A percentile compares a stretch with the other conserved stretches of the same genome.
These are phyloP conservation scores for Pinna nobilis DNA, from an alignment of 1,140 invertebrate species.

Conservation along the genomic window DNA sequence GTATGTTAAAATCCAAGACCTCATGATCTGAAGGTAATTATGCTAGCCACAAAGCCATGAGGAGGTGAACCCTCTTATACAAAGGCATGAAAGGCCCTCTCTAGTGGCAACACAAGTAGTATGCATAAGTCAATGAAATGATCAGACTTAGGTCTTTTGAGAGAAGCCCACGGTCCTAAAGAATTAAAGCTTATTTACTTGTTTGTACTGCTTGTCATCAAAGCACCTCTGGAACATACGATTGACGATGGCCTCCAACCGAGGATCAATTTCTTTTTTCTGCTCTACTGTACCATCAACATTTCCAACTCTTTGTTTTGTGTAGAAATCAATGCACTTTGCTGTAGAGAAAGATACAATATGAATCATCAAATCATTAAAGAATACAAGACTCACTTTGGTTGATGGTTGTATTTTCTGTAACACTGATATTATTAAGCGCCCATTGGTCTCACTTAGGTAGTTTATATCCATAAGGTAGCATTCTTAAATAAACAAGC, in stretches of 20 bases:
- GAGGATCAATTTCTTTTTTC: slow-evolving; percentile 85
- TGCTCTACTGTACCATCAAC: slow-evolving; percentile 78
- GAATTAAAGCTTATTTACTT: slow-evolving; percentile 73
- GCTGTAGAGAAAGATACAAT: slow-evolving; percentile 67
- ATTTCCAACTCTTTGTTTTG: slow-evolving; percentile 85
- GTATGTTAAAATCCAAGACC: too few relatives aligned
- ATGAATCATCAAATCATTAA: not conserved
- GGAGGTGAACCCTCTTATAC: too few relatives aligned
- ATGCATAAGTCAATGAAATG: too few relatives aligned
- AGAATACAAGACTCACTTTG: too few relatives aligned
- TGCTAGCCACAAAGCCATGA: too few relatives aligned
- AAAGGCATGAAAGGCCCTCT: too few relatives aligned
- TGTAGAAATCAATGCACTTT: slow-evolving; percentile 97
- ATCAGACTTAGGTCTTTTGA: not conserved
- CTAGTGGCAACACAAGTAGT: too few relatives aligned
- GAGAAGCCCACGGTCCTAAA: not conserved
- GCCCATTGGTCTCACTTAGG: too few relatives aligned
- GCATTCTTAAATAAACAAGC: too few relatives aligned
- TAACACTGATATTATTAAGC: not conserved
- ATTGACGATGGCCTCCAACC: slow-evolving; percentile 95
- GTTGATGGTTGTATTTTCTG: not conserved
- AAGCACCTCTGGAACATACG: slow-evolving; percentile 97
- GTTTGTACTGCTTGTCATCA: slow-evolving; percentile 94
- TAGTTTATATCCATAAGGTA: too few relatives aligned
- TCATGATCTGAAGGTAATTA: too few relatives aligned